phyloP scores from a whole-genome alignment of 1,140 invertebrate genomes.

The Cydia splendana region DNA sequence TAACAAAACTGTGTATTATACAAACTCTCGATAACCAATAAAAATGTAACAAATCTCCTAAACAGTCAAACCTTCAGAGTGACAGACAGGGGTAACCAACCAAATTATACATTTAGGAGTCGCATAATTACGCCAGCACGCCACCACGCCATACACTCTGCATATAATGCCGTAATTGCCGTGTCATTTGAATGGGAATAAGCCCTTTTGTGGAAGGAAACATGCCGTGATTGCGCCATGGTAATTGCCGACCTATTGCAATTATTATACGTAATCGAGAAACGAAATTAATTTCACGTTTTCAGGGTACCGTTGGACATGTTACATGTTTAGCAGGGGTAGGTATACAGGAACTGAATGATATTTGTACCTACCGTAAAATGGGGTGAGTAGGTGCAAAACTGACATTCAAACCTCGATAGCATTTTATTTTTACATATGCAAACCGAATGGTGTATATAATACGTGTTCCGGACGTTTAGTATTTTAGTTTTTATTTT shows the following conservation, averaged over 20 bases:
- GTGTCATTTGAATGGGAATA: neutral
- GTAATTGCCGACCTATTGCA: conserved; percentile 25
- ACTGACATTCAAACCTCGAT: too few relatives aligned
- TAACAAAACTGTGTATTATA: neutral
- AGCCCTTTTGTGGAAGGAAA: neutral
- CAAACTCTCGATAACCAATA: neutral
- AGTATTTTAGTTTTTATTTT: too few relatives aligned
- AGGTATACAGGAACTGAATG: too few relatives aligned
- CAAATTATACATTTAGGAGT: conserved; percentile 24
- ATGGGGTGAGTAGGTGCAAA: too few relatives aligned
- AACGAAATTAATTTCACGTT: conserved; percentile 27
- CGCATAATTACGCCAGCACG: conserved; percentile 20
- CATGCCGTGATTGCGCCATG: neutral
- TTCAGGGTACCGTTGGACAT: conserved; percentile 8
- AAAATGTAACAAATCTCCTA: neutral
- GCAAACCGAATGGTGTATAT: too few relatives aligned
- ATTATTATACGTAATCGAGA: conserved; percentile 32
- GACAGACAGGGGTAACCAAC: conserved; percentile 27
- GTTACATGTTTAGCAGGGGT: neutral
- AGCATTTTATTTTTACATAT: too few relatives aligned
- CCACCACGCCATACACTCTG: neutral
- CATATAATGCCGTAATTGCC: neutral
- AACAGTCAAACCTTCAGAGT: conserved; percentile 8
- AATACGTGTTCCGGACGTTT: too few relatives aligned
- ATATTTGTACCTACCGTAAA: too few relatives aligned